Conservation (phyloP, 92 coral and sea anemone genomes). For the Palythoa grandis region DNA sequence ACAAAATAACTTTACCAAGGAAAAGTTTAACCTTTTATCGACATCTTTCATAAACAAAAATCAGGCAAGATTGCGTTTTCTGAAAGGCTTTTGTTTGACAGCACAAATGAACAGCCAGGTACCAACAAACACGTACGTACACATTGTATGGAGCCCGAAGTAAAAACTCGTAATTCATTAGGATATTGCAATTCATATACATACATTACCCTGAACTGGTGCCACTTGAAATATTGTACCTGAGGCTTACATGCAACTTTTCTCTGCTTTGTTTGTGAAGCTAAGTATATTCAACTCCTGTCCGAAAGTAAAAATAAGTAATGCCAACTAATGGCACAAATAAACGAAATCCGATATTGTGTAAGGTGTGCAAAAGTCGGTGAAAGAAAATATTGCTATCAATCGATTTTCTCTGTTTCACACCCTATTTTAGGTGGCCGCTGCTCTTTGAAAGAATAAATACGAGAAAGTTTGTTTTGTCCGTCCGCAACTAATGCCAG, state of each 20-base stretch:
- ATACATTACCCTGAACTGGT: neutral
- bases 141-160: no score
- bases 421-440: neutral
- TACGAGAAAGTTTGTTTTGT: neutral
- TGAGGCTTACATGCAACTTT: neutral
- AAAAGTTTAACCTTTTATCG: conserved; percentile 14
- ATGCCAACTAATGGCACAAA: neutral
- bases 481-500: neutral
- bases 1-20: conserved; percentile 24
- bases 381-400: neutral
- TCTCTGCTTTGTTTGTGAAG: neutral
- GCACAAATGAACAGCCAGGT: conserved; percentile 2
- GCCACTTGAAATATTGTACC: neutral
- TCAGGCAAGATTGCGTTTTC: neutral
- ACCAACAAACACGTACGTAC: neutral
- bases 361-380: neutral
- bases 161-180: no score
- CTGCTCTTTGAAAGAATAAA: neutral
- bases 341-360: neutral
- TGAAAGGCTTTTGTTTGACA: neutral
- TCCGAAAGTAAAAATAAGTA: neutral
- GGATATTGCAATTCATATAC: no score
- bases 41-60: conserved; percentile 32
- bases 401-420: neutral
- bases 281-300: neutral